Evolutionary conservation across 1,140 invertebrate species (phyloP), one percentile per base, ranked within the genome.

Genomic region (Maniola jurtina): DNA sequence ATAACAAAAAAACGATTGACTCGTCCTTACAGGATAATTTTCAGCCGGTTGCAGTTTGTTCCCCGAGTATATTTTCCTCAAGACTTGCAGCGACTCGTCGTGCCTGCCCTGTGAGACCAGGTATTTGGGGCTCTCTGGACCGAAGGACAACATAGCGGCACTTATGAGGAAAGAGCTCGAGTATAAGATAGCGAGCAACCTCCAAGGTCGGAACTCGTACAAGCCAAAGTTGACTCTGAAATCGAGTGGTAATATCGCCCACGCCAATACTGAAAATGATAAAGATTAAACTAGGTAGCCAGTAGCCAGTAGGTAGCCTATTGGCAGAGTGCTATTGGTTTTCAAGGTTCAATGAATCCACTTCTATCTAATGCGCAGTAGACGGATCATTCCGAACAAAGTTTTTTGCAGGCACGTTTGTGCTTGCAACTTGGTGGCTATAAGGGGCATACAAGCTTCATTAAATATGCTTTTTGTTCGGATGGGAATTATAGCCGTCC

Each of bases 81-180:
- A 79, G 11, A 94, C 88, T 16, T 90, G 71, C 1, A 96, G 72
- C 0, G 95, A 93, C 71, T 94, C 92, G 0, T 94, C 88, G 9
- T 89, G 77, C 68, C 89, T 91, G 61, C 94, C 94, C 80, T 93
- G 92, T 0, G 93, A 92, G 6, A 96, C 81, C 10, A 95, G 86
- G 80, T 94, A 97, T 76, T 96, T 96, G 0, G 96, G 96, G 67
- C 95, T 96, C 80, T 97, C 96, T 0, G 94, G 94, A 7, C 89
- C 83, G 6, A 93, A 90, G 0, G 93, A 75, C 58, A 94, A 86
- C 0, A 93, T 15, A 0, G 91, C 74, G 0, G 92, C 91, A 4
- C 92, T 56, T 16, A 95, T 68, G 35, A 92, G 52, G 57, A 88
- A 88, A 10, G 76, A 54, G 5, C 58, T 52, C 77, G 56, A 92